Evolutionary conservation across 2,797 vertebrate genomes (phyloP).

Genomic region (Hybognathus amarus): DNA sequence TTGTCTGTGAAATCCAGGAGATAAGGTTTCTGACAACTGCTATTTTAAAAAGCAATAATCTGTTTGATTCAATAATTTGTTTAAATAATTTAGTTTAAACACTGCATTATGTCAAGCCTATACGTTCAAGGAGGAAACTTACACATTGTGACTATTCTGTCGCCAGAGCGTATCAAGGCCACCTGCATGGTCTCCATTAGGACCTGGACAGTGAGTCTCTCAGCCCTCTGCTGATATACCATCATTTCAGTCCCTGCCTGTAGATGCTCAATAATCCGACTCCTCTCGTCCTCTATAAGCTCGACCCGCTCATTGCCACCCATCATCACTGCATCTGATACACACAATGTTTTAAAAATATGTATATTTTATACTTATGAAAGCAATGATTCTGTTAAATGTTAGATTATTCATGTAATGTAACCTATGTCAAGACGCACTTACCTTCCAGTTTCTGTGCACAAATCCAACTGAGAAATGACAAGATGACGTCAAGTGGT

Average conservation of each 20-base stretch:
- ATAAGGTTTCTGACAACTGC: background rate
- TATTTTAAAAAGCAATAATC: background rate
- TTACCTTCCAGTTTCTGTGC: background rate
- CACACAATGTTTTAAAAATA: background rate
- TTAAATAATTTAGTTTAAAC: background rate
- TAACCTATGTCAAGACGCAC: background rate
- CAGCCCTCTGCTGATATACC: slow-evolving; percentile 6
- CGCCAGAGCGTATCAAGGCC: background rate
- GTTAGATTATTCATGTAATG: background rate
- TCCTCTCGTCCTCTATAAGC: background rate
- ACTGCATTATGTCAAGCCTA: background rate
- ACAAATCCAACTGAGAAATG: background rate
- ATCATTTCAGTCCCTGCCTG: slow-evolving; percentile 3
- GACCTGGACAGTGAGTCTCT: slow-evolving; percentile 12
- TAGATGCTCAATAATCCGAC: background rate
- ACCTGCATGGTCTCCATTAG: slow-evolving; percentile 19
- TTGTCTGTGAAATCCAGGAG: too few relatives aligned
- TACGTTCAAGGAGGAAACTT: background rate
- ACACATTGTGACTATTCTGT: slow-evolving; percentile 5
- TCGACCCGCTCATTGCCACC: background rate
- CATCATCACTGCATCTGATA: background rate
- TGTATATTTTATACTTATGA: background rate
- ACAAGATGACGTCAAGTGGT: background rate
- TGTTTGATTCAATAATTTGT: background rate
- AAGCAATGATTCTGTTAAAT: background rate